Conservation (phyloP, 2,888 invertebrate species). For the Plutella xylostella region DNA sequence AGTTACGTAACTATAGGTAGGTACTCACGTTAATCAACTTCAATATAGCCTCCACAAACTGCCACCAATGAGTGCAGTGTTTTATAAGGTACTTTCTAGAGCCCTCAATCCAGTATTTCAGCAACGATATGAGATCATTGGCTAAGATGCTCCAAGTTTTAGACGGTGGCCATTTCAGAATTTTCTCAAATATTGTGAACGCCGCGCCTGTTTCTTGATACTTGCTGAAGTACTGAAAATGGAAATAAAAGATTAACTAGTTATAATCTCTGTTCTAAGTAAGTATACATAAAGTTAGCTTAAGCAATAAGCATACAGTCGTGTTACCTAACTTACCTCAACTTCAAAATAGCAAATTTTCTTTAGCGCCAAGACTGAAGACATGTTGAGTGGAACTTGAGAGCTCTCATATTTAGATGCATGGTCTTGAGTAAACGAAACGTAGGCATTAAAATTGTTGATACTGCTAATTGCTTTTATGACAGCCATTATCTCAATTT, state of each 20-base stretch:
- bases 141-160: slow-evolving; percentile 41
- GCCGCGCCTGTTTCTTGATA: slow-evolving; percentile 41
- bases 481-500: slow-evolving; percentile 43
- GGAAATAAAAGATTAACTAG: background rate
- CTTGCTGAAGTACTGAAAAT: slow-evolving; percentile 44
- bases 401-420: slow-evolving; percentile 22
- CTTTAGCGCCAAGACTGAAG: slow-evolving; percentile 37
- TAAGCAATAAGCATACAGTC: too few species aligned
- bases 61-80: slow-evolving; percentile 41
- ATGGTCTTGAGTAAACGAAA: slow-evolving; percentile 30
- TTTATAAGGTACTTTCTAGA: slow-evolving; percentile 36
- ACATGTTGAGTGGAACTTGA: slow-evolving; percentile 36
- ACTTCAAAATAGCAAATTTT: slow-evolving; percentile 42
- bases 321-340: slow-evolving; percentile 39
- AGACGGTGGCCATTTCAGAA: slow-evolving; percentile 34
- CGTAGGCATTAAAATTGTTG: slow-evolving; percentile 35
- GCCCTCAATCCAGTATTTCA: slow-evolving; percentile 48
- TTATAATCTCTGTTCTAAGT: background rate
- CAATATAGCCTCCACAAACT: slow-evolving; percentile 34
- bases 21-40: slow-evolving; percentile 35
- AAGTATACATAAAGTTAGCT: background rate
- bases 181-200: slow-evolving; percentile 30
- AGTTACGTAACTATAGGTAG: too few species aligned
- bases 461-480: slow-evolving; percentile 30
- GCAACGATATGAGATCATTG: slow-evolving; percentile 32